Conservation (phyloP, 2,797 vertebrate genomes). For the Loriculus beryllinus region DNA sequence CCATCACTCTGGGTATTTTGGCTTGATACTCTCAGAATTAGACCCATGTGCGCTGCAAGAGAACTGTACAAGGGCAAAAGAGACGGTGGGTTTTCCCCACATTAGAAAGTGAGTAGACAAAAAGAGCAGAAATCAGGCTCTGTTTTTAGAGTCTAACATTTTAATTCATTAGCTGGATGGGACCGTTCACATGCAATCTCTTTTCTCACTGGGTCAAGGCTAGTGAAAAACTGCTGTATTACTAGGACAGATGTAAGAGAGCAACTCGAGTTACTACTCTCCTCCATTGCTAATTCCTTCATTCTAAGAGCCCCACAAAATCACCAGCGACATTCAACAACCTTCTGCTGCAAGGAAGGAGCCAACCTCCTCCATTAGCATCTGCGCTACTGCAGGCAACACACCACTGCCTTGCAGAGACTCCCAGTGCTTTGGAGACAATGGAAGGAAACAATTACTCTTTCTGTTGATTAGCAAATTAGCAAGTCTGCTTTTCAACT, state of each 20-base stretch:
- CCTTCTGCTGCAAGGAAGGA: not conserved
- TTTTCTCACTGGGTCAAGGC: conserved; percentile 10
- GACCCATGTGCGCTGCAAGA: not conserved
- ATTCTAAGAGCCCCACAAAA: not conserved
- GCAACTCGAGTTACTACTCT: not conserved
- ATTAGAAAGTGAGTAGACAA: not conserved
- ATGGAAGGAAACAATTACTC: not conserved
- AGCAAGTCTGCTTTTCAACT: not conserved
- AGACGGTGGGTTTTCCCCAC: not conserved
- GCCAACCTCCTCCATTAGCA: not conserved
- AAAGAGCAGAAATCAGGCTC: not conserved
- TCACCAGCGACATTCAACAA: not conserved
- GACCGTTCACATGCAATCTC: not conserved
- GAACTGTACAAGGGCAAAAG: not conserved
- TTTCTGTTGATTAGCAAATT: not conserved
- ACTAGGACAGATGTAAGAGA: not conserved
- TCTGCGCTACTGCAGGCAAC: not conserved
- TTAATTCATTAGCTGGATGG: conserved; percentile 11
- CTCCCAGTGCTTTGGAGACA: not conserved
- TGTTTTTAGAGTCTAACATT: conserved; percentile 16
- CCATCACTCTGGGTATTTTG: not conserved
- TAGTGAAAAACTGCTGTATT: not conserved
- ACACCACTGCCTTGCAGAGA: rapidly evolving
- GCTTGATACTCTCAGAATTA: not conserved
- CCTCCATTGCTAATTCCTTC: not conserved